Evolutionary conservation across 30 jellyfish, hydroid and myxozoan genomes (phyloP), one percentile per base, ranked within the genome.

Genomic region (Turritopsis rubra): DNA sequence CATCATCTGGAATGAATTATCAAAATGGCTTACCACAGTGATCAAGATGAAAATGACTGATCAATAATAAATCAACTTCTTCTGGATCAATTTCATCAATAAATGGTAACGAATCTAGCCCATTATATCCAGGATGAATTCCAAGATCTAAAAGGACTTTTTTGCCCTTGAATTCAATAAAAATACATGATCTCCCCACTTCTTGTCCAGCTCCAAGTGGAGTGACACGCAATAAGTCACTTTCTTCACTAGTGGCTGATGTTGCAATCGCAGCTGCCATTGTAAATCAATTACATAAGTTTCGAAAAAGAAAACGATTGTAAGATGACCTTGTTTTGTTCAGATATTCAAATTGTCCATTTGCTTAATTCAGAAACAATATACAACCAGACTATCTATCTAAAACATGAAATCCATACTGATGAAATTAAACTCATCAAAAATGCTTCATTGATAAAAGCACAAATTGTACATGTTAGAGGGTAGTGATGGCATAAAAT

Each of bases 191-290:
- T 76, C 99, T 84, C 7, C 99, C 99, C 70, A 95, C 99, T 87
- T 95, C 99, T 81, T 95, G 99, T 21, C 99, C 99, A 71, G 98
- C 90, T 0, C 99, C 99, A 23, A 93, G 89, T 8, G 99, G 99
- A 52, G 99, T 93, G 31, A 93, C 75, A 53, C 85, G 82, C 22
- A 93, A 87, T 53, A 93, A 79, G 86, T 93, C 97, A 72, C 96
- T 93, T 60, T 89, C 99, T 81, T 92, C 98, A 23, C 89, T 65
- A 21, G 92, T 75, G 5, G 74, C 91, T 52, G 65, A 21, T 21
- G 31, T 53, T 82, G 26, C 54, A 0, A 52, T 78, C 52, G 16
- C 81, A 8, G 53, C 77, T n/a, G 60, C 60, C 60, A 41, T 41
- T 41, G 5, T 41, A 13, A 41, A 41, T 13, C 60, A 41, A 41